phyloP scores from a whole-genome alignment of 2,797 vertebrate species.

The Brachyalestes nurse region DNA sequence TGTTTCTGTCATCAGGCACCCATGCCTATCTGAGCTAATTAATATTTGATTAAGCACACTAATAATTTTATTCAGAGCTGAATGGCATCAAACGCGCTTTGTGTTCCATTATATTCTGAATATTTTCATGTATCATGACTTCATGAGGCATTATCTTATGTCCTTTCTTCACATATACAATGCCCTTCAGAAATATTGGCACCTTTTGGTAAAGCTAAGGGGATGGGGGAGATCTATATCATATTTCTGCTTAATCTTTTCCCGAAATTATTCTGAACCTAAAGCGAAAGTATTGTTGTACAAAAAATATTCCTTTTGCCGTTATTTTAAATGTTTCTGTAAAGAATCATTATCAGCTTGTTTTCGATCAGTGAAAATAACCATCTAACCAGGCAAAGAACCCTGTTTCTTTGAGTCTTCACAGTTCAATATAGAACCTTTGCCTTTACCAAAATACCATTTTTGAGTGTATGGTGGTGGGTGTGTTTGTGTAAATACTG shows the following conservation, averaged over 20 bases:
- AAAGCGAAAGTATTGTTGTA: background rate
- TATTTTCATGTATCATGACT: background rate
- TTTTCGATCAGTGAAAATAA: too few species aligned
- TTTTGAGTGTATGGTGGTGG: too few species aligned
- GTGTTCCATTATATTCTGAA: constrained; percentile 16
- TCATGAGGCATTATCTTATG: background rate
- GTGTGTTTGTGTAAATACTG: too few species aligned
- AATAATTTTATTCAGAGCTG: constrained; percentile 29
- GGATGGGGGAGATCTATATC: background rate
- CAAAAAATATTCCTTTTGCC: too few species aligned
- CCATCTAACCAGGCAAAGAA: too few species aligned
- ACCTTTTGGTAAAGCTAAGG: background rate
- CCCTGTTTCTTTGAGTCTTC: too few species aligned
- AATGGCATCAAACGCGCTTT: background rate
- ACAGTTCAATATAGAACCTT: too few species aligned
- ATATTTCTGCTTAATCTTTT: background rate
- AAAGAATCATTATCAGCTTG: too few species aligned
- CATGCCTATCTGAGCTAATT: constrained; percentile 33
- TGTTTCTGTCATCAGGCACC: constrained; percentile 13
- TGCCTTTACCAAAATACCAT: too few species aligned
- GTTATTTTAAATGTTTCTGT: too few species aligned
- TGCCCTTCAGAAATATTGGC: background rate
- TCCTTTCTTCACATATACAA: background rate
- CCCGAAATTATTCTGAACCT: too few species aligned
- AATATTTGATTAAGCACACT: constrained; percentile 47